Evolutionary conservation across 2,797 vertebrate species (phyloP).

Genomic region (Chaenodraco wilsoni): DNA sequence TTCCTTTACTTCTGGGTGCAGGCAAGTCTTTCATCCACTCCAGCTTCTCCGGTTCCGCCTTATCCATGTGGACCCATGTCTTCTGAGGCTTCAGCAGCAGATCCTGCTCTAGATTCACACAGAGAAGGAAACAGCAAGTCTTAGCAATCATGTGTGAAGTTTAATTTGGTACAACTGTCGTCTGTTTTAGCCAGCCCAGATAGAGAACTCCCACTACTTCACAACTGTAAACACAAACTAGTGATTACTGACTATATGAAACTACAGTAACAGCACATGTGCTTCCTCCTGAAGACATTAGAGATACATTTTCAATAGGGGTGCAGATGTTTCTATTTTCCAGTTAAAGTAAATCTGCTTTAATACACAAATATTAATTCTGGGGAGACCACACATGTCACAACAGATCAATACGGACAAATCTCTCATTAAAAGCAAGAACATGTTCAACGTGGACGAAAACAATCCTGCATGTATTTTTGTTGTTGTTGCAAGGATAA

Average conservation of each 20-base stretch:
- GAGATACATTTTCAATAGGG: no score
- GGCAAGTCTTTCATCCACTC: slow-evolving; percentile 94
- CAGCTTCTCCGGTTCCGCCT: slow-evolving; percentile 95
- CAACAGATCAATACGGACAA: no score
- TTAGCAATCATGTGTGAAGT: background rate
- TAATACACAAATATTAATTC: no score
- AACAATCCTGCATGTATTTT: no score
- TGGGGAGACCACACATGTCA: no score
- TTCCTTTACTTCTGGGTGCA: slow-evolving; percentile 83
- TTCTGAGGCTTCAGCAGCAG: slow-evolving; percentile 89
- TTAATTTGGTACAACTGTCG: background rate
- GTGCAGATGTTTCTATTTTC: no score
- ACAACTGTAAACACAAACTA: background rate
- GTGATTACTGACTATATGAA: background rate
- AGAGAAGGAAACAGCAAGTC: background rate
- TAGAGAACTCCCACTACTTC: background rate
- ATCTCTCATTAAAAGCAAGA: no score
- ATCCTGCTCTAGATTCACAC: slow-evolving; percentile 73
- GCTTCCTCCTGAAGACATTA: no score
- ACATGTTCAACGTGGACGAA: no score
- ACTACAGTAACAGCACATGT: no score
- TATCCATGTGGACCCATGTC: slow-evolving; percentile 96
- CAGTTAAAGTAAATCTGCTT: no score
- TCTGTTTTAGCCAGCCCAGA: background rate
- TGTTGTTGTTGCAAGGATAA: no score